Base-by-base conservation (phyloP, 2,888 invertebrate species). In the Eupithecia dodoneata region DNA sequence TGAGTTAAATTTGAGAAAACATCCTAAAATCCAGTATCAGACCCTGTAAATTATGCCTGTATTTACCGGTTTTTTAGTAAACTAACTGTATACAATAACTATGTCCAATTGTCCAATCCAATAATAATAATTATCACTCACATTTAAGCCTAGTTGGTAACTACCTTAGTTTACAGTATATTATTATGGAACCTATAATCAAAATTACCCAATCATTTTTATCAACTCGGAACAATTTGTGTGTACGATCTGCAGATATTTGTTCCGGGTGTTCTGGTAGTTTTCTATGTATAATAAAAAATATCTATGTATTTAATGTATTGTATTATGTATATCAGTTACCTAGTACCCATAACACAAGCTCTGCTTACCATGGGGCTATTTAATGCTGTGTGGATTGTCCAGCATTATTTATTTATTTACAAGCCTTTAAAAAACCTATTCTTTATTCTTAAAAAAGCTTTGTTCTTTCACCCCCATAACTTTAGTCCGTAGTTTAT, bases 401-500 rank as follows among this genome's bases (percentile, higher is more conserved):
- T n/a, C n/a, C n/a, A n/a, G n/a, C n/a, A n/a, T n/a, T n/a, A n/a
- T n/a, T n/a, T n/a, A n/a, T n/a, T n/a, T n/a, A n/a, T n/a, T 63
- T 42, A 66, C 42, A 42, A 42, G 10, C 15, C 30, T 30, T 30
- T 30, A 30, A 30, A 30, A 30, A 30, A 30, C 0, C 0, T 30
- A 30, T 30, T 30, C 30, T 30, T 30, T 30, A 30, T 30, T 30
- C 30, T 30, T 30, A 30, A 30, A 30, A 30, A 30, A 30, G 1
- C 30, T 30, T 30, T 30, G 30, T 30, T 30, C 30, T 30, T 30
- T 30, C 30, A 30, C 30, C 30, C 5, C 67, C 10, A n/a, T 69
- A 69, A 45, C 67, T 69, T 13, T 69, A 69, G 3, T n/a, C 67
- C 67, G n/a, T 69, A 69, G 67, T n/a, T 30, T 59, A 10, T 10